Evolutionary conservation across 1,140 invertebrate species (phyloP).

Genomic region (Caenorhabditis latens): DNA sequence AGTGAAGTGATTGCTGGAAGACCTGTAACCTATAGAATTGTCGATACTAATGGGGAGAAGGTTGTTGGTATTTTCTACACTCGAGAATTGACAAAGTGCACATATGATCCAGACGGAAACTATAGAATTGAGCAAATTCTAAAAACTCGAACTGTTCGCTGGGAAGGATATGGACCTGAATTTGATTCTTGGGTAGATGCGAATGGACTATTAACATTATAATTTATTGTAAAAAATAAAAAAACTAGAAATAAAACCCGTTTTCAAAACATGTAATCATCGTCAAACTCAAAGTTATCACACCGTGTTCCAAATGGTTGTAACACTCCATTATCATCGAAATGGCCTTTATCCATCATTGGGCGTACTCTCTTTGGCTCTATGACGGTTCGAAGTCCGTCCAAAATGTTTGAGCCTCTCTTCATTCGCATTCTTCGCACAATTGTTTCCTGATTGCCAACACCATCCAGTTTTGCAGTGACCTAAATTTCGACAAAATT

Average conservation of each 20-base stretch:
- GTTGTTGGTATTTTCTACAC: neutral
- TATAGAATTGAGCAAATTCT: neutral
- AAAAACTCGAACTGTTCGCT: neutral
- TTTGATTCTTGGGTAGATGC: conserved; percentile 1
- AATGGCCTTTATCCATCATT: neutral
- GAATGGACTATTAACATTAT: neutral
- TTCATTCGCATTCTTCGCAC: neutral
- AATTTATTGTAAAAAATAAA: neutral
- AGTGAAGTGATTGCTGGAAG: neutral
- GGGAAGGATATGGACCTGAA: neutral
- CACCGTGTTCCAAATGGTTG: neutral
- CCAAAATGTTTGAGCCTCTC: neutral
- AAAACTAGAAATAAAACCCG: too few relatives aligned
- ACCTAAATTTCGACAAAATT: neutral
- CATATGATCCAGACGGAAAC: neutral
- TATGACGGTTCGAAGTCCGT: neutral
- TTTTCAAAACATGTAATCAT: too few relatives aligned
- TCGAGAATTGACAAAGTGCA: neutral
- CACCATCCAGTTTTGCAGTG: neutral
- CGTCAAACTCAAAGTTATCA: too few relatives aligned
- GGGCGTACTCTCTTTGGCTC: neutral
- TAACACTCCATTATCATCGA: neutral
- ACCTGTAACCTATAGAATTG: neutral
- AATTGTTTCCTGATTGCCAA: neutral
- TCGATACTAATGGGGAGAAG: neutral